These are phyloP conservation scores for Drosophila kuntzei DNA, from an alignment of 2,888 invertebrate genomes.

Conservation along the genomic window DNA sequence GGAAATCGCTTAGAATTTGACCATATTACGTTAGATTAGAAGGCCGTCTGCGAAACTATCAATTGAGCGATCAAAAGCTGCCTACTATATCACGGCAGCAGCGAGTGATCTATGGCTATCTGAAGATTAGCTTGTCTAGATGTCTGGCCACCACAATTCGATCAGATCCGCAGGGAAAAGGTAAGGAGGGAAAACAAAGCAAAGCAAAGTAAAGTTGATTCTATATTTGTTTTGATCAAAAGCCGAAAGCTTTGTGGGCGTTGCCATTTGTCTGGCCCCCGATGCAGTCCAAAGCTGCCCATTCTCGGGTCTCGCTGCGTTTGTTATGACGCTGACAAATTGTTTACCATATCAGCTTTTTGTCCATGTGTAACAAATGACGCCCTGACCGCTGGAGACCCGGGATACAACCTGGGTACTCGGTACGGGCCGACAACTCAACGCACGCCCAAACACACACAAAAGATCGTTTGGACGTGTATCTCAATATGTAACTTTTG, in stretches of 20 bases:
- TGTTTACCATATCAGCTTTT: slow-evolving; percentile 77
- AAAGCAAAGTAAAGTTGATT: slow-evolving; percentile 44
- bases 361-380: slow-evolving; percentile 77
- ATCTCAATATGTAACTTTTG: slow-evolving; percentile 37
- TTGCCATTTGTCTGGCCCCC: slow-evolving; percentile 53
- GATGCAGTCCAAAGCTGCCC: slow-evolving; percentile 12
- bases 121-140: slow-evolving; percentile 58
- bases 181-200: background rate
- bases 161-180: slow-evolving; percentile 35
- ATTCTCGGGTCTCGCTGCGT: slow-evolving; percentile 26
- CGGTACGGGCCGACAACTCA: background rate
- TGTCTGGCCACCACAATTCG: slow-evolving; percentile 46
- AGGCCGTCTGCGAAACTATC: background rate
- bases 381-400: slow-evolving; percentile 48
- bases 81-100: slow-evolving; percentile 16
- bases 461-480: slow-evolving; percentile 44
- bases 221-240: slow-evolving; percentile 56
- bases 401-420: slow-evolving; percentile 3
- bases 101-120: slow-evolving; percentile 53
- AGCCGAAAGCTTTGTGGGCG: slow-evolving; percentile 53
- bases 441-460: slow-evolving; percentile 71
- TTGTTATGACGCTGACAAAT: slow-evolving; percentile 76
- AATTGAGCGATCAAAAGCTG: slow-evolving; percentile 15
- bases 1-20: background rate
- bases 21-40: slow-evolving; percentile 6